Percentiles rank a stretch among this genome's conserved stretches.
Conservation (phyloP, 1,140 invertebrate genomes). For the Solen grandis region DNA sequence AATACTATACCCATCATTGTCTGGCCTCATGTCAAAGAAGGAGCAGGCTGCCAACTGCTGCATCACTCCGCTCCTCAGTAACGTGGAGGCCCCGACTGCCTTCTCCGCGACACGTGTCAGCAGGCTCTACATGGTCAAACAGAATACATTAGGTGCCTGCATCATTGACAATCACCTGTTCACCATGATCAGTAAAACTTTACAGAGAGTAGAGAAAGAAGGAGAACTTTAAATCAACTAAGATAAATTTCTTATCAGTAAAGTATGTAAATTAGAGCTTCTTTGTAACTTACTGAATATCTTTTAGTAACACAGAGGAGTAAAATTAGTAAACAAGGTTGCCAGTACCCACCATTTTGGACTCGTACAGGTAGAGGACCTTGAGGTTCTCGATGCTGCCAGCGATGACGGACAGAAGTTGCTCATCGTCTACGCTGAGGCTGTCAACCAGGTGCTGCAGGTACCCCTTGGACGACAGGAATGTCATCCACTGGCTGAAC, state of each 20-base stretch:
- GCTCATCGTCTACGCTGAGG: constrained; percentile 87
- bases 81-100: constrained; percentile 87
- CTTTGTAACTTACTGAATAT: too few relatives aligned
- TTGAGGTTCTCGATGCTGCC: constrained; percentile 87
- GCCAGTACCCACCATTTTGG: constrained; percentile 91
- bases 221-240: too few relatives aligned
- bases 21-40: constrained; percentile 87
- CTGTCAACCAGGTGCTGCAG: constrained; percentile 91
- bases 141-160: too few relatives aligned
- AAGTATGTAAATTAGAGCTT: too few relatives aligned
- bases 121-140: constrained; percentile 86
- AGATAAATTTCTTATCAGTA: too few relatives aligned
- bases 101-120: constrained; percentile 88
- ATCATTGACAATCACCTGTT: too few relatives aligned
- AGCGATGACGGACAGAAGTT: constrained; percentile 87
- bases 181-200: too few relatives aligned
- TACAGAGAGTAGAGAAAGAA: too few relatives aligned
- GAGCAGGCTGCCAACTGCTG: constrained; percentile 88
- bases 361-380: constrained; percentile 92
- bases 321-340: too few relatives aligned
- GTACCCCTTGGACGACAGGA: constrained; percentile 90
- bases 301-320: too few relatives aligned
- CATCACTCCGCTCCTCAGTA: constrained; percentile 89
- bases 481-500: constrained; percentile 87
- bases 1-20: constrained; percentile 67